phyloP scores from a whole-genome alignment of 2,797 vertebrate genomes.

The Muraenolepis orangiensis region DNA sequence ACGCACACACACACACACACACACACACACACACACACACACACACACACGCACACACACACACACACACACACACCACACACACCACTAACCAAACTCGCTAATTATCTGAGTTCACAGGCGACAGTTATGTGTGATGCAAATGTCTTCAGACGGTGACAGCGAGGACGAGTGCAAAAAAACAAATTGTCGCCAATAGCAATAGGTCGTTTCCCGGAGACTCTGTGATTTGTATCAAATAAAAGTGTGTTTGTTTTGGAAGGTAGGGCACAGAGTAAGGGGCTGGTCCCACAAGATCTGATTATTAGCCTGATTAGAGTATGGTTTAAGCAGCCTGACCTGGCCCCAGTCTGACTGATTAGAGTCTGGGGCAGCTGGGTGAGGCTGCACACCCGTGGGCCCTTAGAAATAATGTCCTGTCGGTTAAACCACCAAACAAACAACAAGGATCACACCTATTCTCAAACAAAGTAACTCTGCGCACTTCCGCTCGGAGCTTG shows the following conservation, averaged over 20 bases:
- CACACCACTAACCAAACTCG: neutral
- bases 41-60: constrained; percentile 5
- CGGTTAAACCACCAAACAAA: too few species aligned
- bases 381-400: too few species aligned
- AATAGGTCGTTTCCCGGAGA: neutral
- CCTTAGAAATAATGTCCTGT: too few species aligned
- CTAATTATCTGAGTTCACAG: neutral
- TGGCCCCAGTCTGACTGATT: too few species aligned
- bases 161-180: neutral
- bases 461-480: neutral
- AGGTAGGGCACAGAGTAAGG: too few species aligned
- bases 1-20: neutral
- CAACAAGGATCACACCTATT: neutral
- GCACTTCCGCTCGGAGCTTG: neutral
- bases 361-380: too few species aligned
- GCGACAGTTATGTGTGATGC: neutral
- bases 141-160: neutral
- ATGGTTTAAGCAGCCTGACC: too few species aligned
- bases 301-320: too few species aligned
- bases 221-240: neutral
- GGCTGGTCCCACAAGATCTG: too few species aligned
- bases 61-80: neutral
- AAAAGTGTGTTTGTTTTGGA: neutral
- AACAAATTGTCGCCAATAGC: neutral
- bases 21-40: neutral